phyloP scores from a whole-genome alignment of 2,113 vertebrate species.

The Rutilus rutilus region DNA sequence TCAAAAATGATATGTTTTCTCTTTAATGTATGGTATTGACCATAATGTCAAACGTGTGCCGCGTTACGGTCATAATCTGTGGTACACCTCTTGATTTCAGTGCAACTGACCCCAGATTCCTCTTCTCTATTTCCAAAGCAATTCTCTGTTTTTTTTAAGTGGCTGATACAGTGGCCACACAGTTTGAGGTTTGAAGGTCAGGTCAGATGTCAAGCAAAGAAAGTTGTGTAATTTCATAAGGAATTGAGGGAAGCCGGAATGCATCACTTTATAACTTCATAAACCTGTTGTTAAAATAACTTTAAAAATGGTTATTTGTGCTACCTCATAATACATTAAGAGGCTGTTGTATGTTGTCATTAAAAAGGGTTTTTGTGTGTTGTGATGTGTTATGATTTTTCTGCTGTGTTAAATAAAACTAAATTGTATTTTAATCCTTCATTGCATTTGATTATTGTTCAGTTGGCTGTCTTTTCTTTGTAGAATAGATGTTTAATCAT shows the following conservation, averaged over 20 bases:
- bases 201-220: neutral
- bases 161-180: neutral
- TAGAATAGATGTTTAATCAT: neutral
- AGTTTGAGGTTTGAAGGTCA: neutral
- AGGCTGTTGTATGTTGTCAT: neutral
- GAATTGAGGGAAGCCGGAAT: neutral
- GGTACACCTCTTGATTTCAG: neutral
- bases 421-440: neutral
- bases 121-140: conserved; percentile 18
- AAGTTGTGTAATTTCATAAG: neutral
- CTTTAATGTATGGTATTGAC: neutral
- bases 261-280: too few relatives aligned
- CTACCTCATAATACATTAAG: neutral
- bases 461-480: neutral
- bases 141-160: conserved; percentile 3
- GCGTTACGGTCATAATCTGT: neutral
- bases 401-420: conserved; percentile 7
- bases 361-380: neutral
- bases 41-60: neutral
- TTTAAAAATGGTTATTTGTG: neutral
- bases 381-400: neutral
- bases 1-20: neutral
- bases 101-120: conserved; percentile 10
- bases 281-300: neutral
- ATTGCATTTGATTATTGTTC: neutral